Base-by-base conservation (phyloP, 2,113 vertebrate species). In the Phrynosoma blainvillii region DNA sequence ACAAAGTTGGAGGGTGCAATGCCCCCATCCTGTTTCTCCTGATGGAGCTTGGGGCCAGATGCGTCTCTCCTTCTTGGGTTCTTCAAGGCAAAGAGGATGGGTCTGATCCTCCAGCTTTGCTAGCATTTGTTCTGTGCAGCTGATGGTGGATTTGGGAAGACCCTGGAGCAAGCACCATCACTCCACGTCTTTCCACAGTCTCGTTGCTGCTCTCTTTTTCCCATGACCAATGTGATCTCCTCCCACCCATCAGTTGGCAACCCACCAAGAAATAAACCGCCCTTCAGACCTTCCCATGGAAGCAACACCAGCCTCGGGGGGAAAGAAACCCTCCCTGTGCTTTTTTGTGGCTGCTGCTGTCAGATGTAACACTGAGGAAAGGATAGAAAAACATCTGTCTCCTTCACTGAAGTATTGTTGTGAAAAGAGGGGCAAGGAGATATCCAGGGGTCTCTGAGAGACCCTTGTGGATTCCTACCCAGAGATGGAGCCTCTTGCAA, bases 201-300 rank as follows among this genome's bases (percentile, higher is more conserved):
- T 93, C 88, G 81, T 1, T 18, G 36, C 21, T 73, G 62, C 88
- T 92, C 90, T 91, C 86, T 80, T 87, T 83, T 91, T 89, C 92
- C 90, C 92, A 85, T 68, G 86, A 84, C 89, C 87, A 10, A 87
- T 88, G 87, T 85, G 54, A 56, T 25, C 25, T 32, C 23, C 68
- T 54, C 78, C 54, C 27, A 30, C 18, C 18, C n/a, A 5, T 66
- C 65, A 21, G 18, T 66, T 18, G 23, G 8, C 56, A 36, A 10
- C 54, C 30, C 18, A 4, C 32, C 32, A 71, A 25, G 52, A 82
- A 75, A 8, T 27, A 70, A 75, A 85, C 52, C 90, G 65, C 88
- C 92, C 4, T 59, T 59, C 1, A 84, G 89, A 88, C 90, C n/a
- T 81, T 0, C 70, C n/a, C 1, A n/a, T 76, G 16, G 91, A 86